Conservation (phyloP, 1,140 invertebrate genomes). For the Akabosia matsudoensis region DNA sequence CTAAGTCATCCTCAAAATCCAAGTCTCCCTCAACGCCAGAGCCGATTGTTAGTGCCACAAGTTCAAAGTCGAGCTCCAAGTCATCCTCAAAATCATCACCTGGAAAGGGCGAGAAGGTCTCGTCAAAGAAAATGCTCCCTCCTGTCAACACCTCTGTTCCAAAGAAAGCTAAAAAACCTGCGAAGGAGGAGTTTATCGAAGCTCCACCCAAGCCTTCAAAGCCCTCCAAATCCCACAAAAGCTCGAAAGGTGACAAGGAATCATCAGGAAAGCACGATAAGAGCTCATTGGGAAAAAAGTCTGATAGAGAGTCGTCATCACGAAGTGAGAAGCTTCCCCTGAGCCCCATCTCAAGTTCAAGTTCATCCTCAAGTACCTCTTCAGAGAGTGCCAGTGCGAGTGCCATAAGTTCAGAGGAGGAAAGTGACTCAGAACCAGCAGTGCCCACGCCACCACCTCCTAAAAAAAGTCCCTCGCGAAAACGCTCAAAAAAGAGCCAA, state of each 20-base stretch:
- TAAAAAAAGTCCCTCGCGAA: slow-evolving; percentile 19
- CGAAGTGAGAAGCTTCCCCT: slow-evolving; percentile 17
- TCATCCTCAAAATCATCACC: slow-evolving; percentile 25
- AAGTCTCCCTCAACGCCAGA: slow-evolving; percentile 6
- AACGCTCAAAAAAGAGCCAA: slow-evolving; percentile 30
- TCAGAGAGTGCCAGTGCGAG: slow-evolving; percentile 19
- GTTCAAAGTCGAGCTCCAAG: slow-evolving; percentile 27
- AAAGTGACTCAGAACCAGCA: slow-evolving; percentile 26
- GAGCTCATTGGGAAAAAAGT: neutral
- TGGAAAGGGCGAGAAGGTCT: slow-evolving; percentile 32
- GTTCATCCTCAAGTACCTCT: slow-evolving; percentile 32
- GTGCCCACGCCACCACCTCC: slow-evolving; percentile 16
- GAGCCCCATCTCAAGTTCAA: slow-evolving; percentile 35
- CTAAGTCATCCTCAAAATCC: slow-evolving; percentile 23
- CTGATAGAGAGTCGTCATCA: slow-evolving; percentile 4
- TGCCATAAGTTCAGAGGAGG: slow-evolving; percentile 41
- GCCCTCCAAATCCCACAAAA: slow-evolving; percentile 18
- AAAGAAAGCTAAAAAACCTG: slow-evolving; percentile 44
- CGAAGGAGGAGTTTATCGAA: slow-evolving; percentile 3
- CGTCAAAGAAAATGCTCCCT: slow-evolving; percentile 43
- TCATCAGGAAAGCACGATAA: slow-evolving; percentile 8
- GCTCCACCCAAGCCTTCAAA: slow-evolving; percentile 14
- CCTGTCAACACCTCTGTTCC: slow-evolving; percentile 44
- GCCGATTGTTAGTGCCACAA: neutral
- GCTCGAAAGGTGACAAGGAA: neutral